Percentiles rank a stretch among this genome's conserved stretches.
Conservation (phyloP, 2,113 vertebrate species). For the Syrrhaptes paradoxus region DNA sequence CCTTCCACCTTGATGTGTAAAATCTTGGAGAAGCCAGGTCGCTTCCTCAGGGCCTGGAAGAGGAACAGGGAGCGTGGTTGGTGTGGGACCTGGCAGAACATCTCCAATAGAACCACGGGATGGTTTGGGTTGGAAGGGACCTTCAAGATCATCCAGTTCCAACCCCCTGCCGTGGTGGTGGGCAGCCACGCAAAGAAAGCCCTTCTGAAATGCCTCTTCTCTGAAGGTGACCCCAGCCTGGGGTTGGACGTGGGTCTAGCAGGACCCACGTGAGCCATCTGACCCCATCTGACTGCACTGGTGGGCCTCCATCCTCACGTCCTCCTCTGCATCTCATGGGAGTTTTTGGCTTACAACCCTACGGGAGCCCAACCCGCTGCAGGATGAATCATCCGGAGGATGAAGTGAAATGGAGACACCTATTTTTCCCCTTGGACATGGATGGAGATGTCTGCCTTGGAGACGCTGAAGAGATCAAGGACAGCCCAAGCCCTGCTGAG, state of each 20-base stretch:
- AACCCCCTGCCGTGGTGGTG: too few relatives aligned
- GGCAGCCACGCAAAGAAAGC: accelerated
- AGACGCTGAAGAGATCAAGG: neutral
- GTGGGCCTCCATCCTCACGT: neutral
- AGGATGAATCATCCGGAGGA: neutral
- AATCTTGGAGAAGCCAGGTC: conserved; percentile 98
- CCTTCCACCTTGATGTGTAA: conserved; percentile 96
- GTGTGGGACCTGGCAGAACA: too few relatives aligned
- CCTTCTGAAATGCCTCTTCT: neutral
- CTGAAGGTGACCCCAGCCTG: neutral
- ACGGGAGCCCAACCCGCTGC: neutral
- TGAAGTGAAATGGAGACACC: neutral
- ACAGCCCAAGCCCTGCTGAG: neutral
- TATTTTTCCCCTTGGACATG: neutral
- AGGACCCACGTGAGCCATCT: neutral
- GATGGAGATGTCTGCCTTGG: neutral
- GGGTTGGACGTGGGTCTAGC: neutral
- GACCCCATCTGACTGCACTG: too few relatives aligned
- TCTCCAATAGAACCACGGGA: neutral
- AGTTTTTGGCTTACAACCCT: neutral
- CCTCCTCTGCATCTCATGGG: neutral
- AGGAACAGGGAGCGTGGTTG: neutral
- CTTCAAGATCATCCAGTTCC: too few relatives aligned
- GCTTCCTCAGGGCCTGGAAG: conserved; percentile 90
- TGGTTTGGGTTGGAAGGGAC: too few relatives aligned